Conservation (phyloP, 2,888 invertebrate species). For the Coelinius sp. region DNA sequence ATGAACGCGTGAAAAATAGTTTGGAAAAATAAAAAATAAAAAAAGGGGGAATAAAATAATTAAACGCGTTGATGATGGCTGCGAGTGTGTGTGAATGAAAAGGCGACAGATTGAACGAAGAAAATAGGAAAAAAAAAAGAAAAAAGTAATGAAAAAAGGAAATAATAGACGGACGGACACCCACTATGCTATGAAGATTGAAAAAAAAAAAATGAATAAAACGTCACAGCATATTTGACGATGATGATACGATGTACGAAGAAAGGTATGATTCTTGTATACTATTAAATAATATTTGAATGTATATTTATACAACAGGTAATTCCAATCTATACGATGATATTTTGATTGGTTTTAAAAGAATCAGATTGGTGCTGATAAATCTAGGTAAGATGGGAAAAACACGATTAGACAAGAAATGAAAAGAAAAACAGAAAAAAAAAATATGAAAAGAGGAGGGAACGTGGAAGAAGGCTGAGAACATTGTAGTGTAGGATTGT, state of each 20-base stretch:
- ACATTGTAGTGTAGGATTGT: conserved; percentile 64
- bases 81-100: conserved; percentile 31
- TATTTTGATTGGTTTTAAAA: conserved; percentile 68
- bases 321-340: conserved; percentile 68
- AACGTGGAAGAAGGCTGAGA: conserved; percentile 70
- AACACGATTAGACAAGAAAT: conserved; percentile 31
- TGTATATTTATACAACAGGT: conserved; percentile 70
- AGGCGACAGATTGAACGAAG: conserved; percentile 27
- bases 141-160: conserved; percentile 23
- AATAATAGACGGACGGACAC: conserved; percentile 49
- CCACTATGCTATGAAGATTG: conserved; percentile 50
- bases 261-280: conserved; percentile 66
- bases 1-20: conserved; percentile 16
- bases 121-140: conserved; percentile 28
- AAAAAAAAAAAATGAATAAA: conserved; percentile 1
- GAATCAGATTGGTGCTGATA: conserved; percentile 70
- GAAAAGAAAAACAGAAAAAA: conserved; percentile 42
- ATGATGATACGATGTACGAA: conserved; percentile 49
- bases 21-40: conserved; percentile 12
- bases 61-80: conserved; percentile 17
- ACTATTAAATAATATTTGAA: conserved; percentile 69
- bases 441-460: conserved; percentile 61
- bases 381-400: conserved; percentile 51
- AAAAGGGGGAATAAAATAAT: conserved; percentile 16
- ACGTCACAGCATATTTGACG: conserved; percentile 52